These are phyloP conservation scores for Mylabris phalerata DNA, from an alignment of 1,140 invertebrate genomes.

Conservation along the genomic window DNA sequence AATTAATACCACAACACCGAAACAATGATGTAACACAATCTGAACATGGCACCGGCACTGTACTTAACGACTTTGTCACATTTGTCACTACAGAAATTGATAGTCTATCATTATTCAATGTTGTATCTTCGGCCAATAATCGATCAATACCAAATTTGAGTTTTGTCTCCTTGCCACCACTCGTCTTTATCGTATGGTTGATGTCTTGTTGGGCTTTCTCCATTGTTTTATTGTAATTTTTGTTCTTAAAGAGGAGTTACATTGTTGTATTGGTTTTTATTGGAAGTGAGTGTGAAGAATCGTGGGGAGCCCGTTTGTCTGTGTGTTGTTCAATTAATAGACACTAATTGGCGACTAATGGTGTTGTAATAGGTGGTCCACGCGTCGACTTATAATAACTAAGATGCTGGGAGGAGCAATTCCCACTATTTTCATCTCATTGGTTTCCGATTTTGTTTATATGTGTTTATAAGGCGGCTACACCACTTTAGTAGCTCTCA, in stretches of 20 bases:
- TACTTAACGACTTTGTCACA: conserved; percentile 23
- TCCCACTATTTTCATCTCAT: conserved; percentile 22
- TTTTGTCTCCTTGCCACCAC: conserved; percentile 14
- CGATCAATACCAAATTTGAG: conserved; percentile 44
- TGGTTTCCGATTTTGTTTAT: conserved; percentile 25
- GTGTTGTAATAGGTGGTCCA: conserved; percentile 20
- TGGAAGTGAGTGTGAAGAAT: background rate
- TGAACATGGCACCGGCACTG: conserved; percentile 40
- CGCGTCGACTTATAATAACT: conserved; percentile 4
- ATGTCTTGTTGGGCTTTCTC: background rate
- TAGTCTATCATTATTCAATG: conserved; percentile 3
- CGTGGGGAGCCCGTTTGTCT: background rate
- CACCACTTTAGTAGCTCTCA: no score
- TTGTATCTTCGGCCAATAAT: conserved; percentile 30
- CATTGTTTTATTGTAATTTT: background rate
- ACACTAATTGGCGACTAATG: conserved; percentile 22
- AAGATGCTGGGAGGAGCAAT: conserved; percentile 25
- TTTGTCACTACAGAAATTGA: background rate
- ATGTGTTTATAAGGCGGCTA: conserved; percentile 17
- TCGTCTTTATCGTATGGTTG: background rate
- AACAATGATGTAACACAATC: conserved; percentile 44
- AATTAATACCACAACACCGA: conserved; percentile 36
- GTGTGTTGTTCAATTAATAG: conserved; percentile 9
- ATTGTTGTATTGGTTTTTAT: conserved; percentile 2
- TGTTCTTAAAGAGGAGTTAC: background rate